phyloP scores from a whole-genome alignment of 1,140 invertebrate genomes.

The Calephelis virginiensis region DNA sequence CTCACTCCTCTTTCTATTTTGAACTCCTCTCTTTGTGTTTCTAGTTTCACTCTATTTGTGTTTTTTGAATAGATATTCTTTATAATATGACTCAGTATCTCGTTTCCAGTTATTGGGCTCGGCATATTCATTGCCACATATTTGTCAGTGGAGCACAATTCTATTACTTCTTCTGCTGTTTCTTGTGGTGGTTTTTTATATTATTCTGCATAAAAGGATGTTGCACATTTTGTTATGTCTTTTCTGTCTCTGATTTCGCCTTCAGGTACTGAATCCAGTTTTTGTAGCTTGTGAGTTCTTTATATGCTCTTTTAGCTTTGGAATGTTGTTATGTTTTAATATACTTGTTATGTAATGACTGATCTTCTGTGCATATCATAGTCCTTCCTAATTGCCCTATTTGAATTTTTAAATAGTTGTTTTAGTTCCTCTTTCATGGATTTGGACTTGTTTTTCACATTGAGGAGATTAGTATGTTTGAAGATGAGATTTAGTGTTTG shows the following conservation, averaged over 20 bases:
- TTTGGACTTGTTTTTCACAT: background rate
- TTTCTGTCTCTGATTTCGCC: background rate
- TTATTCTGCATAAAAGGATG: too few relatives aligned
- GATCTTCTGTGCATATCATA: background rate
- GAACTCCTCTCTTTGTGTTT: too few relatives aligned
- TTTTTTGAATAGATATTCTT: too few relatives aligned
- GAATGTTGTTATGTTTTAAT: background rate
- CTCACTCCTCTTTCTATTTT: too few relatives aligned
- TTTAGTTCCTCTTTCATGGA: background rate
- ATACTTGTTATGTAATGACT: too few relatives aligned
- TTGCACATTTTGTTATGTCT: constrained; percentile 1
- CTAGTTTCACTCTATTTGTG: too few relatives aligned
- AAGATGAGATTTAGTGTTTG: background rate
- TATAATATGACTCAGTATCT: too few relatives aligned
- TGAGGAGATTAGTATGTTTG: background rate
- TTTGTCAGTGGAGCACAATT: too few relatives aligned
- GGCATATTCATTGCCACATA: too few relatives aligned
- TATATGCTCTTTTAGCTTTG: background rate
- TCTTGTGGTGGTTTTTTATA: too few relatives aligned
- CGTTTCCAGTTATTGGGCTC: too few relatives aligned
- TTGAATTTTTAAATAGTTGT: background rate
- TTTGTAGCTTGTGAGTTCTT: background rate
- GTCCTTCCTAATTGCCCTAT: background rate
- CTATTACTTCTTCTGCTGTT: too few relatives aligned
- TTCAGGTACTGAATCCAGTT: background rate